Percentiles rank a stretch among this genome's conserved stretches.
Evolutionary conservation across 2,113 vertebrate genomes (phyloP).

Genomic region (Macrotus californicus): DNA sequence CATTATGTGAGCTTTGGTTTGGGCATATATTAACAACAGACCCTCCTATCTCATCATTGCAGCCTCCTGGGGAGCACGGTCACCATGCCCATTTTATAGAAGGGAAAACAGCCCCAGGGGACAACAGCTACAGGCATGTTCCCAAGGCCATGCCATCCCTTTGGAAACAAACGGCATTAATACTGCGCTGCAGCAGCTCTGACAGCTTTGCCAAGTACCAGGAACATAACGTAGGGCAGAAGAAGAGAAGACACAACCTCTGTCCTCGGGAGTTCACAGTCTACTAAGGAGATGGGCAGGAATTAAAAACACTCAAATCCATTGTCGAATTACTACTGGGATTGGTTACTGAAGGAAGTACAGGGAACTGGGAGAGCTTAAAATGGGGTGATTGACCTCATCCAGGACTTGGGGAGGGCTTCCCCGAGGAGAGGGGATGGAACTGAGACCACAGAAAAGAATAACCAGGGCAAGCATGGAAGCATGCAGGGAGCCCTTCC

Average conservation of each 20-base stretch:
- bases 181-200: background rate
- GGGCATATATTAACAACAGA: background rate
- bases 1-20: background rate
- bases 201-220: background rate
- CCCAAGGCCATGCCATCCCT: background rate
- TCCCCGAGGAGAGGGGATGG: background rate
- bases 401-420: background rate
- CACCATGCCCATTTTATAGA: background rate
- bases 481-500: background rate
- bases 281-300: background rate
- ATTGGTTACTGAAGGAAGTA: background rate
- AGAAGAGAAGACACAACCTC: background rate
- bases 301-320: background rate
- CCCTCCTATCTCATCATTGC: background rate
- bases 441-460: background rate
- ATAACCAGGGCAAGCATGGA: too few relatives aligned
- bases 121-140: background rate
- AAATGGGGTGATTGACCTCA: background rate
- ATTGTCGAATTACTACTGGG: background rate
- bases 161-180: background rate
- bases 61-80: too few relatives aligned
- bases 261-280: background rate
- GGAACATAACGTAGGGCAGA: background rate
- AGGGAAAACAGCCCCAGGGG: background rate
- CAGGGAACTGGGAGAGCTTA: background rate